Base-by-base conservation (phyloP, 1,140 invertebrate species). In the Penaeus japonicus region DNA sequence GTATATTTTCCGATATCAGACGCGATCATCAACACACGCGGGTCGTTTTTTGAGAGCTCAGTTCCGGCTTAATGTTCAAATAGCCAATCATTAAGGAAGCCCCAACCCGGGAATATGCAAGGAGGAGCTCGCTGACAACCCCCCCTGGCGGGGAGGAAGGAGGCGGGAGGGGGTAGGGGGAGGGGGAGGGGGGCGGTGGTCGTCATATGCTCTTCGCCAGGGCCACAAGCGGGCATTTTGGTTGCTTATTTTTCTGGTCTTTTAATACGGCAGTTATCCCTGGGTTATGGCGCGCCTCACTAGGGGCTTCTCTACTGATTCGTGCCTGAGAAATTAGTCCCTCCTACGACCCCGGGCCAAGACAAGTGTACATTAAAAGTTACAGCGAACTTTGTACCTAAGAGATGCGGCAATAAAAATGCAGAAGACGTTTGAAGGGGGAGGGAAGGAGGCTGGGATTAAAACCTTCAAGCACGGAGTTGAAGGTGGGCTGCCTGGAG, bases 1-100 rank as follows among this genome's bases (percentile, higher is more conserved):
- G 65, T 75, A 75, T 84, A 84, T 84, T 73, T 75, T 35, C 59
- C 65, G 83, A 84, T 84, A 84, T 84, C 83, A 54, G 65, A 22
- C 5, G 83, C 20, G 83, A 84, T 84, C 83, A 84, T 84, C 83
- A 55, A 70, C 65, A 39, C 35, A 27, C 32, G 39, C 30, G 10
- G 62, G 83, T 65, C 47, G 83, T 84, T 84, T 84, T 62, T 54
- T 75, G 65, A 84, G 83, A 54, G 35, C 62, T 30, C 39, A 20
- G 24, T 54, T 24, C 83, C 24, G 18, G 18, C n/a, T 84, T 84
- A 84, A 84, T 84, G 83, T 47, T 35, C 83, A 84, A n/a, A 75
- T 75, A 24, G 35, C 83, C 83, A 84, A 84, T 84, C 83, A 83
- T 65, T 65, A 84, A 84, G 65, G 65, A 22, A 84, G 35, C 57